Evolutionary conservation across 2,888 invertebrate species (phyloP), one percentile per base, ranked within the genome.

Genomic region (Galeruca laticollis): DNA sequence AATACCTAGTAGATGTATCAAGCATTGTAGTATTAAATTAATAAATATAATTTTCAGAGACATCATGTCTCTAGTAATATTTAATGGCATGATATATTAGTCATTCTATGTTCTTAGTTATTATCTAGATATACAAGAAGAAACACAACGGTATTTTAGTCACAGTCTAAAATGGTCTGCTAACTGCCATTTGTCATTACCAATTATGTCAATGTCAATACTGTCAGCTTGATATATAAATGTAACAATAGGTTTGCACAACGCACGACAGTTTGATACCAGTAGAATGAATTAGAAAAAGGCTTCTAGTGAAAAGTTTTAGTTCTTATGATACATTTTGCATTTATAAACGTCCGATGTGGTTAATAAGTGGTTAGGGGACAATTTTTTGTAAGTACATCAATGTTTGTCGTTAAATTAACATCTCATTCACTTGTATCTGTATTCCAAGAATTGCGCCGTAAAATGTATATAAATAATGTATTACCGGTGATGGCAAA

Each of bases 401-500:
- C 5, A 6, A 51, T 65, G 59, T 26, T 51, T 49, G 49, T 64
- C 21, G 20, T 37, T n/a, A 66, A 66, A 66, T 66, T 66, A 66
- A 59, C 66, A 66, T 66, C 59, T 49, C 49, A 60, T 60, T 66
- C 26, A 51, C 37, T 49, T 43, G 56, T 63, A 31, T 47, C 37
- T 51, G 51, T 60, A 51, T 60, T 66, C 65, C 33, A 59, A 66
- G 66, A 66, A 66, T 60, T 66, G 66, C 66, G 66, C 66, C 66
- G 59, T 66, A 59, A 43, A 66, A 37, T 49, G n/a, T 49, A 6
- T 47, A 56, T 65, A 49, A 35, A 66, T 51, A 59, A 59, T 66
- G 59, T n/a, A 47, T 59, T 60, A 18, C 40, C 31, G 60, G 21
- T 60, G 20, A 49, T 65, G 21, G 59, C 33, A 66, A 54, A 43